phyloP scores from a whole-genome alignment of 2,797 vertebrate species.

The Pipistrellus kuhlii region DNA sequence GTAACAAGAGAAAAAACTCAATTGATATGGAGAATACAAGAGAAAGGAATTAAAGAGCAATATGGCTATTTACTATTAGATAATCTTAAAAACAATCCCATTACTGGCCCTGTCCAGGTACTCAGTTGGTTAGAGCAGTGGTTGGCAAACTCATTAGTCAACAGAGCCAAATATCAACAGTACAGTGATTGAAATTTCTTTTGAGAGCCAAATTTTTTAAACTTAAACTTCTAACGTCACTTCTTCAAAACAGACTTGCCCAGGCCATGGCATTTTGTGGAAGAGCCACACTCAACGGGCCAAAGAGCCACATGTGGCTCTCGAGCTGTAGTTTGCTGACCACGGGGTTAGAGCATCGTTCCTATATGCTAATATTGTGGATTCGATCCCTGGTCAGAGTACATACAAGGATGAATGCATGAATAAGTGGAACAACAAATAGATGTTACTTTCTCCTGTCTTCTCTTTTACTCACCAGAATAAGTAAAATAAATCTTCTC shows the following conservation, averaged over 20 bases:
- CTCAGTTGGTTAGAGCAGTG: not conserved
- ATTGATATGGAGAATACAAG: not conserved
- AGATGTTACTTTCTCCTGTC: not conserved
- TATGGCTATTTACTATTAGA: not conserved
- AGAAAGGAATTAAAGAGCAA: slow-evolving; percentile 36
- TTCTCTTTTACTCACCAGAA: not conserved
- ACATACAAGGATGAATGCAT: not conserved
- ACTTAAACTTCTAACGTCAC: too few relatives aligned
- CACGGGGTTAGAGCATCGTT: not conserved
- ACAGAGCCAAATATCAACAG: too few relatives aligned
- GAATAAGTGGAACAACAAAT: not conserved
- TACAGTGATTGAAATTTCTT: too few relatives aligned
- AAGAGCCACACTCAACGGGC: too few relatives aligned
- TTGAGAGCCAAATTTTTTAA: too few relatives aligned
- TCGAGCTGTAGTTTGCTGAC: too few relatives aligned
- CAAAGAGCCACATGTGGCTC: too few relatives aligned
- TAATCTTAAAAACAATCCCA: slow-evolving; percentile 37
- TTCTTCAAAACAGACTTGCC: too few relatives aligned
- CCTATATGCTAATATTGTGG: not conserved
- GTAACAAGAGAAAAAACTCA: not conserved
- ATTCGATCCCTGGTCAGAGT: not conserved
- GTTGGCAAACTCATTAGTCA: too few relatives aligned
- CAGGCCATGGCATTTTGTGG: too few relatives aligned
- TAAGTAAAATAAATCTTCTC: slow-evolving; percentile 36
- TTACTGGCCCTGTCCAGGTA: not conserved